Percentiles rank a stretch among this genome's conserved stretches.
phyloP scores from a whole-genome alignment of 2,797 vertebrate species.

The Peromyscus melanophrys region DNA sequence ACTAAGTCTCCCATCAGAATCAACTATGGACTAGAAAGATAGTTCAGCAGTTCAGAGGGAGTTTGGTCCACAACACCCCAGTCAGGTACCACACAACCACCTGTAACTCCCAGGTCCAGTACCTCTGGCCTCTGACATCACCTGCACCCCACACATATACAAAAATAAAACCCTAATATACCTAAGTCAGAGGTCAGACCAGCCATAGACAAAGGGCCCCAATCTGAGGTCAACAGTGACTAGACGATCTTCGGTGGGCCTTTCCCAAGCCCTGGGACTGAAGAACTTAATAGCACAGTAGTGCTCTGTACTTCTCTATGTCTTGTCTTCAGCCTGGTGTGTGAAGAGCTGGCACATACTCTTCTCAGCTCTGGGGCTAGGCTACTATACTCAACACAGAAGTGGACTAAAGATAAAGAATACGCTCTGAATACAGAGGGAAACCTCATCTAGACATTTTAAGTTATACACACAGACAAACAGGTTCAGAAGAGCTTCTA shows the following conservation, averaged over 20 bases:
- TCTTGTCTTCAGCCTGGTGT: background rate
- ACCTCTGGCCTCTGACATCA: background rate
- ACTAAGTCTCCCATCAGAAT: background rate
- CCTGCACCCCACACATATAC: background rate
- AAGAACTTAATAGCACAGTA: accelerated
- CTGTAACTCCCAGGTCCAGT: background rate
- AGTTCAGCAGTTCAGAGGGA: background rate
- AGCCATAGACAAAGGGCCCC: background rate
- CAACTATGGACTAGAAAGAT: background rate
- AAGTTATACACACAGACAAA: background rate
- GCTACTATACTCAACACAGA: background rate
- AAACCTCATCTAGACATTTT: background rate
- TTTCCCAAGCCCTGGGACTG: background rate
- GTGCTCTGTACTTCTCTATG: background rate
- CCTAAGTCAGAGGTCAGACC: background rate
- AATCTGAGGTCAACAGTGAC: background rate
- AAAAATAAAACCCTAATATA: background rate
- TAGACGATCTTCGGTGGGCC: background rate
- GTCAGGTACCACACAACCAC: background rate
- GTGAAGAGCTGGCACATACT: background rate
- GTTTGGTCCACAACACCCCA: background rate
- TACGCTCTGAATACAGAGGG: background rate
- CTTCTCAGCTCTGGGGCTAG: background rate
- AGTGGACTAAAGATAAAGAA: background rate
- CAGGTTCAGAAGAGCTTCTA: background rate